phyloP scores from a whole-genome alignment of 1,140 invertebrate species.

The Drosophila eugracilis region DNA sequence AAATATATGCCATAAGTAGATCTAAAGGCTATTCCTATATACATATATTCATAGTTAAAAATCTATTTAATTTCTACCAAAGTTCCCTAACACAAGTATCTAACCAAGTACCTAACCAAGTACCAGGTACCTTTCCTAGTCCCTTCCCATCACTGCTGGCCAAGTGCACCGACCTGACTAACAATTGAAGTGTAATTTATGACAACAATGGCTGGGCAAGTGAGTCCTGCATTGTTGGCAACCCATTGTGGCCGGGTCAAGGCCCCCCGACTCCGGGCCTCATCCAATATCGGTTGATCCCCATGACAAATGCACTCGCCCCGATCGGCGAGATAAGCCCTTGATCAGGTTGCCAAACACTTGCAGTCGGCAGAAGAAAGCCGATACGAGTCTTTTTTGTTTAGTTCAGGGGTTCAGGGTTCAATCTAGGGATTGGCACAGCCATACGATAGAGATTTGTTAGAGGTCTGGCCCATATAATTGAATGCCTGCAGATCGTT shows the following conservation, averaged over 20 bases:
- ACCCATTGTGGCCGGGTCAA: conserved; percentile 40
- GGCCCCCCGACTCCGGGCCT: conserved; percentile 25
- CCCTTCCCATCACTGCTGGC: conserved; percentile 1
- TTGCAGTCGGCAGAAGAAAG: conserved; percentile 52
- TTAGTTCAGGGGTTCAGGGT: conserved; percentile 28
- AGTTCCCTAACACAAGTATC: no score
- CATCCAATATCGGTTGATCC: conserved; percentile 29
- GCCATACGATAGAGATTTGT: conserved; percentile 38
- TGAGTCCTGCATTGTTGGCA: conserved; percentile 11
- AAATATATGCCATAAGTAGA: no score
- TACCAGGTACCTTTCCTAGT: neutral
- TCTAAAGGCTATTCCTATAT: no score
- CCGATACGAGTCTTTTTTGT: conserved; percentile 36
- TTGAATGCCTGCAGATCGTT: conserved; percentile 44
- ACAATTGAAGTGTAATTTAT: conserved; percentile 82
- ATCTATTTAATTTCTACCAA: no score
- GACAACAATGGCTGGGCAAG: conserved; percentile 65
- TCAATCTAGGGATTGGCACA: conserved; percentile 37
- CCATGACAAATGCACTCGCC: conserved; percentile 70
- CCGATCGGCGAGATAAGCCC: conserved; percentile 72
- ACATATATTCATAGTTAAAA: no score
- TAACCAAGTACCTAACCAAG: no score
- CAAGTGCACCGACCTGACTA: conserved; percentile 20
- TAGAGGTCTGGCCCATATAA: conserved; percentile 21
- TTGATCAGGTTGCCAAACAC: conserved; percentile 78